These are phyloP conservation scores for Pycnomerus fuliginosus DNA, from an alignment of 2,888 invertebrate species.

Conservation along the genomic window DNA sequence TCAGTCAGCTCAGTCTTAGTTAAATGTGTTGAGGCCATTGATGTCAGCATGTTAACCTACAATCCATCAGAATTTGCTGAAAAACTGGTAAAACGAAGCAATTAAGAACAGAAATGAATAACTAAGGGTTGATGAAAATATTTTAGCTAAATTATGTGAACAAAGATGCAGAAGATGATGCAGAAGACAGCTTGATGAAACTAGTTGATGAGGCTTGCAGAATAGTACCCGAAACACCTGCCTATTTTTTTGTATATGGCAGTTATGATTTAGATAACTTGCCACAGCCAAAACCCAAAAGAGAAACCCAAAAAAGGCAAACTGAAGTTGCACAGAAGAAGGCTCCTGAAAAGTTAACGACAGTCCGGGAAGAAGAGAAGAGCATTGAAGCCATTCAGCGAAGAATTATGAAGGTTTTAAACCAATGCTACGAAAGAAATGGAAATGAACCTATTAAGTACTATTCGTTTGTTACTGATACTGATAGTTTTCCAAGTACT, in stretches of 20 bases:
- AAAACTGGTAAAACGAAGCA: conserved; percentile 51
- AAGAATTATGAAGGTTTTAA: conserved; percentile 55
- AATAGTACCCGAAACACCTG: conserved; percentile 45
- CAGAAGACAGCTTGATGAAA: conserved; percentile 49
- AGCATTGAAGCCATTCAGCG: conserved; percentile 59
- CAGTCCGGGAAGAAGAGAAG: conserved; percentile 57
- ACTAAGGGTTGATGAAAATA: too few species aligned
- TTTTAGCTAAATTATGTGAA: conserved; percentile 30
- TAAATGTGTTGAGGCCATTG: conserved; percentile 44
- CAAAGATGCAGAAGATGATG: conserved; percentile 41
- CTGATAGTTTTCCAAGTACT: conserved; percentile 59
- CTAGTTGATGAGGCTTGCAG: conserved; percentile 38
- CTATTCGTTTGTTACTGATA: conserved; percentile 62
- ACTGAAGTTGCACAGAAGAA: conserved; percentile 48
- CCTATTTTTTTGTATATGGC: conserved; percentile 53
- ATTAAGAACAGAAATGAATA: too few species aligned
- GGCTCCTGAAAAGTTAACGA: conserved; percentile 56
- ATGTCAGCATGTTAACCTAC: conserved; percentile 53
- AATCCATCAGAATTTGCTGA: conserved; percentile 54
- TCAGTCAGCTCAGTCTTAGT: conserved; percentile 42
- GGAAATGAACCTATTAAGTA: conserved; percentile 56
- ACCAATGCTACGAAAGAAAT: conserved; percentile 50
- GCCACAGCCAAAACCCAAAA: conserved; percentile 43
- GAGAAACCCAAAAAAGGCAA: conserved; percentile 41
- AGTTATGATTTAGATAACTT: conserved; percentile 49